phyloP scores from a whole-genome alignment of 2,888 invertebrate genomes.

The Drosophila kambysellisi region DNA sequence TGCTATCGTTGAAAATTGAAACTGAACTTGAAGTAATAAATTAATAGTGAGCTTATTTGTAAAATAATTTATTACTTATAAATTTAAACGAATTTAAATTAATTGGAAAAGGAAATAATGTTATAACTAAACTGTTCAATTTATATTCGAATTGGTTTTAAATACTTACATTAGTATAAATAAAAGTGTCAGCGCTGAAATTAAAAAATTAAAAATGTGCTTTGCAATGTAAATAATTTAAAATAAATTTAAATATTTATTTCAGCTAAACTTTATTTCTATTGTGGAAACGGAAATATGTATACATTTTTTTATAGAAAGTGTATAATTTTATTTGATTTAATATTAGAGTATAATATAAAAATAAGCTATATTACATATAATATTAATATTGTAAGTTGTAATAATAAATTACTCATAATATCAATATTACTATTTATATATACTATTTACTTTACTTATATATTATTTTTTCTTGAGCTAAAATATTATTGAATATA shows the following conservation, averaged over 20 bases:
- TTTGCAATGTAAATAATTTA: background rate
- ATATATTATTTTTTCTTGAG: background rate
- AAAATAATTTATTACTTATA: background rate
- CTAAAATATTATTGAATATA: background rate
- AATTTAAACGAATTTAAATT: background rate
- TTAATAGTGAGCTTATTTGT: background rate
- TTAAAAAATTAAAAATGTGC: background rate
- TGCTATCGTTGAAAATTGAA: background rate
- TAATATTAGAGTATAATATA: background rate
- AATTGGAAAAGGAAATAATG: background rate
- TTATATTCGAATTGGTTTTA: too few relatives aligned
- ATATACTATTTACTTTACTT: background rate
- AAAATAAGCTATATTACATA: background rate
- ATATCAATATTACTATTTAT: background rate
- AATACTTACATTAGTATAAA: background rate
- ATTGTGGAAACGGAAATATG: background rate
- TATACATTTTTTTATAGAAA: too few relatives aligned
- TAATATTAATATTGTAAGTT: background rate
- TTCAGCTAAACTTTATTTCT: too few relatives aligned
- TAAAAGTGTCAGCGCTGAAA: too few relatives aligned
- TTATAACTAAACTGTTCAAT: background rate
- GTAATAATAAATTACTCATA: background rate
- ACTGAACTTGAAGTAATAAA: background rate
- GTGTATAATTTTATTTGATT: too few relatives aligned
- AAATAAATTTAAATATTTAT: background rate